Conservation (phyloP, 2,113 vertebrate species). For the Phaethon lepturus region DNA sequence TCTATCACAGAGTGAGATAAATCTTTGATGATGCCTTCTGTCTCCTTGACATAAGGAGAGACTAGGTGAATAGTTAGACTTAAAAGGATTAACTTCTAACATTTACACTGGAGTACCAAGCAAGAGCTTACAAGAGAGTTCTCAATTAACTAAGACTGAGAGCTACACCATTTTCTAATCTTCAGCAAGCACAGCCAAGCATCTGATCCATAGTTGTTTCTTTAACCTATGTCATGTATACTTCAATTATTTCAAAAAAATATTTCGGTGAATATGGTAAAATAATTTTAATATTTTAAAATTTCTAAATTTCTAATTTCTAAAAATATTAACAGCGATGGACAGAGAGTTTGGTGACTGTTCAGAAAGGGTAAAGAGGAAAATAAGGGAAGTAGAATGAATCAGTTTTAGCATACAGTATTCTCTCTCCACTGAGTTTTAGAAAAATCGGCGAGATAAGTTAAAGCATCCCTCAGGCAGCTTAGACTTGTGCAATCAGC, state of each 20-base stretch:
- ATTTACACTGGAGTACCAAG: not conserved
- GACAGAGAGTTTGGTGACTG: not conserved
- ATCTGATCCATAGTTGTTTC: not conserved
- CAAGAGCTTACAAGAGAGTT: not conserved
- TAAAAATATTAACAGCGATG: not conserved
- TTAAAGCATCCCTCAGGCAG: not conserved
- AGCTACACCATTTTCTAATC: not conserved
- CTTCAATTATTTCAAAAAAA: not conserved
- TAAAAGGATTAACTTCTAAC: conserved; percentile 47
- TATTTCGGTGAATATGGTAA: not conserved
- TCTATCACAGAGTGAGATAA: not conserved
- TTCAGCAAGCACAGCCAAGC: not conserved
- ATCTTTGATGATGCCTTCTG: not conserved
- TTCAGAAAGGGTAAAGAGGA: not conserved
- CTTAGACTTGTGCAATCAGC: conserved; percentile 29
- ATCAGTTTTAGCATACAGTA: not conserved
- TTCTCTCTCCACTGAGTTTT: not conserved
- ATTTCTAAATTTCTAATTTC: too few species aligned
- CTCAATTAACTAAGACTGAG: not conserved
- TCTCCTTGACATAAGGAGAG: not conserved
- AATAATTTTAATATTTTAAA: not conserved
- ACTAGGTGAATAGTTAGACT: conserved; percentile 3
- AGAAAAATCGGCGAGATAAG: not conserved
- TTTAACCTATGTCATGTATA: not conserved
- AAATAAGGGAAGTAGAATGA: not conserved